Percentiles rank a stretch among this genome's conserved stretches.
phyloP scores from a whole-genome alignment of 2,888 invertebrate species.

The Tenthredo livida region DNA sequence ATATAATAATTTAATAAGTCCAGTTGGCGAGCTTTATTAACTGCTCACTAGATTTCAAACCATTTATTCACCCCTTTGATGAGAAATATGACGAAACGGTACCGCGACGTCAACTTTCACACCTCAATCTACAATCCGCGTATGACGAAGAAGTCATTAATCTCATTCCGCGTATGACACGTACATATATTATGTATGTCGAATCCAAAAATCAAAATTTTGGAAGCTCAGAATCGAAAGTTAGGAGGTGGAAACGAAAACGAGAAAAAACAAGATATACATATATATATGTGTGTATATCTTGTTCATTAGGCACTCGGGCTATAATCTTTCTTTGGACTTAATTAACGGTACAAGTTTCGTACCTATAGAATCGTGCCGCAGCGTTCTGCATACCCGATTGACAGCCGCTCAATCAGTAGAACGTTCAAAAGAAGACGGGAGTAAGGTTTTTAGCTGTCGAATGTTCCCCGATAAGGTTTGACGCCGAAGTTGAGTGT shows the following conservation, averaged over 20 bases:
- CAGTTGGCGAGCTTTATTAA: conserved; percentile 68
- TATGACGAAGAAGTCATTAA: neutral
- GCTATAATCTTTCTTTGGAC: neutral
- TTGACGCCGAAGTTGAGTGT: conserved; percentile 10
- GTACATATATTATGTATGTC: neutral
- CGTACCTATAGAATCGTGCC: neutral
- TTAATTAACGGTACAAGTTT: conserved; percentile 32
- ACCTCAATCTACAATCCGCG: neutral
- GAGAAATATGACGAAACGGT: neutral
- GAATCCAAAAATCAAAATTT: neutral
- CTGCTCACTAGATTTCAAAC: conserved; percentile 56
- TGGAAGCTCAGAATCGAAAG: neutral
- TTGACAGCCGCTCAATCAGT: conserved; percentile 46
- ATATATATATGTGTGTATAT: neutral
- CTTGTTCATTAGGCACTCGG: neutral
- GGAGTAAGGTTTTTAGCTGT: neutral
- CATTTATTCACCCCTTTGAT: conserved; percentile 41
- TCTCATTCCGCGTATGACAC: neutral
- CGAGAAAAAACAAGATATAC: neutral
- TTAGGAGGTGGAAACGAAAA: neutral
- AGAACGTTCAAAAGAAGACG: conserved; percentile 18
- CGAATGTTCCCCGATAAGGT: conserved; percentile 50
- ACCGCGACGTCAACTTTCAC: conserved; percentile 15
- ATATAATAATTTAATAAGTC: conserved; percentile 74
- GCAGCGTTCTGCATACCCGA: conserved; percentile 45